phyloP scores from a whole-genome alignment of 2,888 invertebrate genomes.

The Hyposoter dolosus region DNA sequence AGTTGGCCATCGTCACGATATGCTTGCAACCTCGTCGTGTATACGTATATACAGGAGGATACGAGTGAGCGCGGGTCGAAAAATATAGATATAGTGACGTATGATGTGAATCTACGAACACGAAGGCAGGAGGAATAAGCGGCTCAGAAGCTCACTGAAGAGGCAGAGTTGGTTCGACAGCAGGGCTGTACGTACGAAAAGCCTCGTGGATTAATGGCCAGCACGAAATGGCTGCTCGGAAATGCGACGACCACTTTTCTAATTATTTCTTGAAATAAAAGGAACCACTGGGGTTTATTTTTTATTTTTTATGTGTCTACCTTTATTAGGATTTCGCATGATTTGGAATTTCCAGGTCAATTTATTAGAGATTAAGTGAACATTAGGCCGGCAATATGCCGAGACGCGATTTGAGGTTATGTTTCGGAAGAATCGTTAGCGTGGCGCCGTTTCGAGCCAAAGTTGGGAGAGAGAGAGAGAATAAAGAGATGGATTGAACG shows the following conservation, averaged over 20 bases:
- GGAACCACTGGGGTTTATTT: neutral
- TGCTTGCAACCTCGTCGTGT: constrained; percentile 11
- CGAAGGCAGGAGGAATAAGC: constrained; percentile 49
- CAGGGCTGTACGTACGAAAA: constrained; percentile 50
- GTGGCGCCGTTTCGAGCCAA: neutral
- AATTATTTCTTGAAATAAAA: neutral
- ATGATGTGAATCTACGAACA: constrained; percentile 35
- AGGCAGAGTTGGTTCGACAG: constrained; percentile 40
- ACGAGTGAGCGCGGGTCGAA: neutral
- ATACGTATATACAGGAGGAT: neutral
- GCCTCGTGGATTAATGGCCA: neutral
- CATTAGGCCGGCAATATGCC: neutral
- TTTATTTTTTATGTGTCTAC: too few relatives aligned
- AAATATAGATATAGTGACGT: constrained; percentile 9
- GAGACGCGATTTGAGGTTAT: neutral
- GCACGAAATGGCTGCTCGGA: neutral
- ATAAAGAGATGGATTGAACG: neutral
- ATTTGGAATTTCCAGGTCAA: too few relatives aligned
- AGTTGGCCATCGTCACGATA: constrained; percentile 62
- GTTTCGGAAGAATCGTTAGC: neutral
- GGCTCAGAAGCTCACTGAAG: constrained; percentile 53
- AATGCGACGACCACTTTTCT: neutral
- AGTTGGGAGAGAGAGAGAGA: neutral
- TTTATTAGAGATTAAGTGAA: neutral
- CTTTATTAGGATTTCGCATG: too few relatives aligned